Base-by-base conservation (phyloP, 2,797 vertebrate species). In the Ateles fusciceps region DNA sequence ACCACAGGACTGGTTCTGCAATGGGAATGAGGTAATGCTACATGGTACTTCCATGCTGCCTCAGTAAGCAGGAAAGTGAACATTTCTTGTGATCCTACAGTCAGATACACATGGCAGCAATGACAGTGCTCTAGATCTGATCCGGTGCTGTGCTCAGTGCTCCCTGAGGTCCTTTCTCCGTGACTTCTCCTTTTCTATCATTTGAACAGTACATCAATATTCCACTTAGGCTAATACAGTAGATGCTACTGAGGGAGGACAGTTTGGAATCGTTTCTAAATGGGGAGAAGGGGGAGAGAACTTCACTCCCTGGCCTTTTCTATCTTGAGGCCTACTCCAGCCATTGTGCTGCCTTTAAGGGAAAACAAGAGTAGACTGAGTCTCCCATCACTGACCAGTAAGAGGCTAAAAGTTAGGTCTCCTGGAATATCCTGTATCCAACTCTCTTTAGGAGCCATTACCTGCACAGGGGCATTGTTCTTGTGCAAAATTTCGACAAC, bases 401-500 rank as follows among this genome's bases (percentile, higher is more conserved):
- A 85, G 57, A 92, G 88, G 75, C 75, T 91, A 61, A 55, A 89
- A 84, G 30, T 44, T 24, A 88, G 64, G 52, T 55, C 17, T 87
- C 57, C 50, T 26, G 78, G 22, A 92, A 24, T 61, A 50, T 42
- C 52, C 28, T 17, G 11, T 36, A 75, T 7, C 33, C 19, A 52
- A 30, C 19, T 75, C 57, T 92, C 55, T 76, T 71, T 48, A 52
- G 48, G n/a, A 78, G 26, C 14, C 36, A 95, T 98, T 93, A 99
- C 99, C 99, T 99, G 99, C 33, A 99, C 98, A 33, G 99, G 99
- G 85, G 99, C 99, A 14, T 93, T 99, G 98, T 99, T 99, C 96
- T 99, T 99, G 92, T 99, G 99, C 95, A 99, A 99, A 97, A 99
- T 99, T 98, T 99, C 99, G 13, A 99, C 99, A 50, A 99, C 99